Evolutionary conservation across 2,113 vertebrate genomes (phyloP).

Genomic region (Tachysurus fulvidraco): DNA sequence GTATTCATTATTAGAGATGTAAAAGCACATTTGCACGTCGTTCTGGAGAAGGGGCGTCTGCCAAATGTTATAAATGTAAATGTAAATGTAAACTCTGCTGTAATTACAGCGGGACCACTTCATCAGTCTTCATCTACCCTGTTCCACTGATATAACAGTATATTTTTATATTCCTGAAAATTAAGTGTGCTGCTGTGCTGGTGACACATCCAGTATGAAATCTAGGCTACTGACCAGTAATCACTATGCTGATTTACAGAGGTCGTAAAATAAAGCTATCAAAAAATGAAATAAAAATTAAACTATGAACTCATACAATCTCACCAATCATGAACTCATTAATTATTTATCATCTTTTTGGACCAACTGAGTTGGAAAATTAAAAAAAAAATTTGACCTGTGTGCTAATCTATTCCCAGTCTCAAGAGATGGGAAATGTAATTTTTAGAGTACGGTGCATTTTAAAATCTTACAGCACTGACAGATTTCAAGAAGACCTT

Average conservation of each 20-base stretch:
- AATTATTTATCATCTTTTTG: constrained; percentile 1
- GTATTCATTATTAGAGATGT: too few relatives aligned
- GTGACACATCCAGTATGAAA: neutral
- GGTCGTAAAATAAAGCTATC: neutral
- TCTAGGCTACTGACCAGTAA: neutral
- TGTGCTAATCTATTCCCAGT: neutral
- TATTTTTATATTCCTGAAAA: neutral
- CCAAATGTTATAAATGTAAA: too few relatives aligned
- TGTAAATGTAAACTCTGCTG: neutral
- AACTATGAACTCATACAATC: neutral
- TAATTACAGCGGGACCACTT: neutral
- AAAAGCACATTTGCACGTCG: too few relatives aligned
- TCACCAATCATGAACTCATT: neutral
- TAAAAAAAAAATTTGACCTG: neutral
- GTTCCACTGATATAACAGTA: neutral
- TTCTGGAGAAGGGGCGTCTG: too few relatives aligned
- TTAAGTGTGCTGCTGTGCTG: neutral
- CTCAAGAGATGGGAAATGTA: neutral
- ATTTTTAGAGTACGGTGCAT: neutral
- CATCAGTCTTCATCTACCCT: neutral
- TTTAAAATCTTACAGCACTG: neutral
- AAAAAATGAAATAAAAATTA: neutral
- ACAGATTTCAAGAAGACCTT: neutral
- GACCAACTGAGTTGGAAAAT: neutral
- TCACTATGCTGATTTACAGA: neutral